Evolutionary conservation across 1,140 invertebrate species (phyloP), one percentile per base, ranked within the genome.

Genomic region (Cotesia chilonis): DNA sequence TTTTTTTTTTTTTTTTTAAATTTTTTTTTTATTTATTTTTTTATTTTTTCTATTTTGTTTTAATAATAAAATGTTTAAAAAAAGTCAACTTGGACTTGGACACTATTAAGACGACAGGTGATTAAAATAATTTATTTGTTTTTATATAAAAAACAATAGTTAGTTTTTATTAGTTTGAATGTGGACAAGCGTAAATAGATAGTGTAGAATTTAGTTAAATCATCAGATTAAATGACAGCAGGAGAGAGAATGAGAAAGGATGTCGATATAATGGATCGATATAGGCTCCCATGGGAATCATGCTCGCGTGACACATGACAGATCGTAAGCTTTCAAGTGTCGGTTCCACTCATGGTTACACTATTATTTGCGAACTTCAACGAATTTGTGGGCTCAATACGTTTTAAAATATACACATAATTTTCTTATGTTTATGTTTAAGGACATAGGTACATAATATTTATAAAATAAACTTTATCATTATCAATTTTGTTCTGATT

Each of bases 241-340:
- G 38, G 14, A 10, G 14, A 36, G 14, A 51, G 38, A 38, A 14
- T 38, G 28, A n/a, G n/a, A 17, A 37, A 65, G 2, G 63, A 65
- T 51, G 63, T 65, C 63, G 51, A 37, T 37, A 37, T 47, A 35
- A 35, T 55, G 47, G 66, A 55, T 68, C 51, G 66, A 68, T 68
- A 47, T 10, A 20, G 51, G 9, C 54, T 54, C 66, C 66, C 66
- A 35, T 68, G 66, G 52, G 66, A 68, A 68, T 68, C 12, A 17
- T 20, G 17, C 66, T 67, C 41, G 52, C 66, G 52, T 55, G 20
- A 68, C 41, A 68, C 66, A 51, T 6, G 47, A n/a, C 17, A 14
- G 20, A 55, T 12, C 28, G 36, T 63, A 41, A 12, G 17, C 64
- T 52, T 41, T 66, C n/a, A 14, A 66, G 14, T 54, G 20, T 52